phyloP scores from a whole-genome alignment of 2,113 vertebrate species.

The Pipa parva region DNA sequence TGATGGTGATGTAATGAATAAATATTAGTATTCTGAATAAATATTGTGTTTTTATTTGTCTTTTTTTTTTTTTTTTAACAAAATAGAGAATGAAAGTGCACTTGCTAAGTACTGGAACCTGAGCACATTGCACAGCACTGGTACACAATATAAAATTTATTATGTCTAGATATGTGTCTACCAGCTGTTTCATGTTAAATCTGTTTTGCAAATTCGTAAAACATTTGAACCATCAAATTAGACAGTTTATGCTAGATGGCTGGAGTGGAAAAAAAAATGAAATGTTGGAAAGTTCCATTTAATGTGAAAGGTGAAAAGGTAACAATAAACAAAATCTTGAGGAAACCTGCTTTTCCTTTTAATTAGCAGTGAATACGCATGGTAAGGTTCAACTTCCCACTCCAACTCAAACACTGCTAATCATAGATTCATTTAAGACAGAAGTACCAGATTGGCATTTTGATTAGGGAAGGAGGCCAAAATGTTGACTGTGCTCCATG shows the following conservation, averaged over 20 bases:
- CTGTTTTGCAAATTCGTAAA: constrained; percentile 38
- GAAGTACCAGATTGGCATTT: too few relatives aligned
- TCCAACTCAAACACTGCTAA: too few relatives aligned
- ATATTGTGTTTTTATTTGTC: too few relatives aligned
- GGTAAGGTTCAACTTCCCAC: too few relatives aligned
- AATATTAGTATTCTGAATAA: too few relatives aligned
- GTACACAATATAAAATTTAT: constrained; percentile 32
- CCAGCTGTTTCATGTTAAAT: constrained; percentile 41
- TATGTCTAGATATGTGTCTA: constrained; percentile 41
- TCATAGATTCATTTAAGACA: too few relatives aligned
- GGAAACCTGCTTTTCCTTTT: not conserved
- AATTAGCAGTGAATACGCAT: constrained; percentile 14
- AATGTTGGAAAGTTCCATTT: not conserved
- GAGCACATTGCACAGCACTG: constrained; percentile 22
- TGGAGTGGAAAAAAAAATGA: constrained; percentile 2
- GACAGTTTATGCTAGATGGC: constrained; percentile 20
- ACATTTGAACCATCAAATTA: constrained; percentile 38
- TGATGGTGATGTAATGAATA: too few relatives aligned
- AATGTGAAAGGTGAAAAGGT: constrained; percentile 3
- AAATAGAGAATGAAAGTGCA: constrained; percentile 20
- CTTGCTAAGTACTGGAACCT: constrained; percentile 9
- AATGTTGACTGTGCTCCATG: too few relatives aligned
- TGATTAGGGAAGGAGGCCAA: too few relatives aligned
- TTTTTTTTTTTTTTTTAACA: too few relatives aligned
- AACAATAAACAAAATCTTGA: constrained; percentile 5